Evolutionary conservation across 2,113 vertebrate species (phyloP).

Genomic region (Gavialis gangeticus): DNA sequence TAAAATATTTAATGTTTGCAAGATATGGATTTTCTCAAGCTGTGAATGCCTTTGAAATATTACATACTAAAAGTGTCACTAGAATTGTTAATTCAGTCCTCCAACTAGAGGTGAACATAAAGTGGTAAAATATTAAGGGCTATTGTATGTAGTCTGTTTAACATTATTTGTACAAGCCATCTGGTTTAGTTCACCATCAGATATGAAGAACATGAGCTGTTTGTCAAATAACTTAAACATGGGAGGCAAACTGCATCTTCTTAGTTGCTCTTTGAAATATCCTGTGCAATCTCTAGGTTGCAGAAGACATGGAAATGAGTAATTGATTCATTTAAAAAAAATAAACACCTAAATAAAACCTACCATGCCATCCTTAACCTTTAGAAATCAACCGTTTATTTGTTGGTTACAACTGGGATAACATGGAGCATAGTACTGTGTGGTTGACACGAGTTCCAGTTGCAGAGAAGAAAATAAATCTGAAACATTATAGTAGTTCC

Average conservation of each 20-base stretch:
- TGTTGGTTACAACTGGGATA: background rate
- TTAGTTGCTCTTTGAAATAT: background rate
- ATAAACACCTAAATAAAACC: background rate
- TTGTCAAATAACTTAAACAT: background rate
- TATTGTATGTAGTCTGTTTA: background rate
- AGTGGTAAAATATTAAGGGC: background rate
- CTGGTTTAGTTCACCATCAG: background rate
- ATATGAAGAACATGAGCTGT: background rate
- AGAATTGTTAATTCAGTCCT: background rate
- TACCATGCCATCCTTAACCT: background rate
- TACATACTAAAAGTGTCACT: background rate
- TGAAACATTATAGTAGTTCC: background rate
- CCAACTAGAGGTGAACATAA: background rate
- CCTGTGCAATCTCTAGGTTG: background rate
- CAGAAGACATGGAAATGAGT: background rate
- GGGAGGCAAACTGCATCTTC: background rate
- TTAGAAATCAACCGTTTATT: background rate
- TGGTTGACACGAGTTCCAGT: background rate
- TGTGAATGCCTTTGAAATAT: conserved; percentile 10
- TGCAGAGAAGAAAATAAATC: background rate
- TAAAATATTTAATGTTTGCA: background rate
- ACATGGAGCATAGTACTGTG: background rate
- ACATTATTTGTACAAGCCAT: background rate
- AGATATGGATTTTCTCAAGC: background rate
- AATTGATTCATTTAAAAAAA: background rate